These are phyloP conservation scores for Vidua macroura DNA, from an alignment of 2,113 vertebrate species.

Conservation along the genomic window DNA sequence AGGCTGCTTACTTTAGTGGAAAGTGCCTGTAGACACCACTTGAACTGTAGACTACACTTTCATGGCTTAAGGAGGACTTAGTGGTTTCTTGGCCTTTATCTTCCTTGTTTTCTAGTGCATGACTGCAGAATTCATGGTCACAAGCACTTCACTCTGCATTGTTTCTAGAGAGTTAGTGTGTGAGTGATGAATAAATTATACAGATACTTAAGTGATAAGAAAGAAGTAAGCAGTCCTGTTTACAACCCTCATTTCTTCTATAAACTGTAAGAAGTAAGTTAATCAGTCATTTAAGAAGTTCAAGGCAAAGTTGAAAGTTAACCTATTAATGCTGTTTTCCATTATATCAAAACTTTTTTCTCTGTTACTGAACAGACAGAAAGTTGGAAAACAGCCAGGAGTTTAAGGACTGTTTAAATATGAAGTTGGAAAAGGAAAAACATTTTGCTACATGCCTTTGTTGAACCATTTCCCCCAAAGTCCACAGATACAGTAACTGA, in stretches of 20 bases:
- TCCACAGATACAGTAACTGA: background rate
- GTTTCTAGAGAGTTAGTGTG: constrained; percentile 26
- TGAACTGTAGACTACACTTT: background rate
- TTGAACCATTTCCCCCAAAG: background rate
- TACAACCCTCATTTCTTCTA: constrained; percentile 51
- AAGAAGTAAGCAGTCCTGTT: constrained; percentile 52
- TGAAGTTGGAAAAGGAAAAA: background rate
- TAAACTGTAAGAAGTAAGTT: constrained; percentile 54
- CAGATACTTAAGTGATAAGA: constrained; percentile 61
- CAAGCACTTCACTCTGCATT: background rate
- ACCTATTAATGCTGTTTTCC: constrained; percentile 3
- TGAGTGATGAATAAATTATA: constrained; percentile 68
- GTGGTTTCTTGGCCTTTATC: constrained; percentile 17
- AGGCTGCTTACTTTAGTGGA: background rate
- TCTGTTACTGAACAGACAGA: constrained; percentile 12
- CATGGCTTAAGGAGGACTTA: background rate
- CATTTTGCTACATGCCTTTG: background rate
- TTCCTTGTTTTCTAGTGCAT: background rate
- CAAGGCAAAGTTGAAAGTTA: constrained; percentile 50
- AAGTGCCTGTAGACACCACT: background rate
- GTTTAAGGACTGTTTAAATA: background rate
- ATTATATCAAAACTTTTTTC: constrained; percentile 10
- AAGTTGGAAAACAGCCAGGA: background rate
- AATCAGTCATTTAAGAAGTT: constrained; percentile 64
- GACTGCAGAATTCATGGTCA: constrained; percentile 4